A percentile compares a stretch with the other conserved stretches of the same genome.
Conservation (phyloP, 2,888 invertebrate genomes). For the Trachelus stipa region DNA sequence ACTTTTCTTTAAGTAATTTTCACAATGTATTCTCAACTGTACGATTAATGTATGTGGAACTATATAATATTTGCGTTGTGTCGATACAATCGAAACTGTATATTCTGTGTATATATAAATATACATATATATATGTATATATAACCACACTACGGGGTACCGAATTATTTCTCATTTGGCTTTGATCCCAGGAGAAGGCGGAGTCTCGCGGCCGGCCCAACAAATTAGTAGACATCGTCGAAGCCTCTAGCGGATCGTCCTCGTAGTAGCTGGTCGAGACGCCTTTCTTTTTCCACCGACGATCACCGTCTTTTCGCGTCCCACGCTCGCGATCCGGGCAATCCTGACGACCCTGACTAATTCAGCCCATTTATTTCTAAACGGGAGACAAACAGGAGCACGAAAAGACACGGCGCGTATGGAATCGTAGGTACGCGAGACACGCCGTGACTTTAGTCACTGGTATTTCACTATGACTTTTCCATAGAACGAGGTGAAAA, state of each 20-base stretch:
- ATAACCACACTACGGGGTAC: not conserved
- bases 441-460: not conserved
- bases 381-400: slow-evolving; percentile 17
- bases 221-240: slow-evolving; percentile 47
- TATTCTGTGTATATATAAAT: not conserved
- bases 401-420: slow-evolving; percentile 8
- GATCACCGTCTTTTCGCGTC: slow-evolving; percentile 23
- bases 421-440: slow-evolving; percentile 3
- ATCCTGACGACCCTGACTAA: slow-evolving; percentile 32
- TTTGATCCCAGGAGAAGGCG: slow-evolving; percentile 38
- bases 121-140: not conserved
- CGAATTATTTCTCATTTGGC: slow-evolving; percentile 26
- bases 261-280: slow-evolving; percentile 14
- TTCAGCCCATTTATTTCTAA: slow-evolving; percentile 40
- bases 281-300: slow-evolving; percentile 9
- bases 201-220: slow-evolving; percentile 39
- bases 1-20: not conserved
- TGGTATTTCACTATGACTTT: not conserved
- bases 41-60: not conserved
- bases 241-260: slow-evolving; percentile 26
- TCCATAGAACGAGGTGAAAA: not conserved
- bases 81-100: not conserved
- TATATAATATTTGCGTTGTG: not conserved
- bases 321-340: slow-evolving; percentile 29
- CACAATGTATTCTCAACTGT: not conserved